Evolutionary conservation across 2,888 invertebrate genomes (phyloP).

Genomic region (Pristionchus japonicus): DNA sequence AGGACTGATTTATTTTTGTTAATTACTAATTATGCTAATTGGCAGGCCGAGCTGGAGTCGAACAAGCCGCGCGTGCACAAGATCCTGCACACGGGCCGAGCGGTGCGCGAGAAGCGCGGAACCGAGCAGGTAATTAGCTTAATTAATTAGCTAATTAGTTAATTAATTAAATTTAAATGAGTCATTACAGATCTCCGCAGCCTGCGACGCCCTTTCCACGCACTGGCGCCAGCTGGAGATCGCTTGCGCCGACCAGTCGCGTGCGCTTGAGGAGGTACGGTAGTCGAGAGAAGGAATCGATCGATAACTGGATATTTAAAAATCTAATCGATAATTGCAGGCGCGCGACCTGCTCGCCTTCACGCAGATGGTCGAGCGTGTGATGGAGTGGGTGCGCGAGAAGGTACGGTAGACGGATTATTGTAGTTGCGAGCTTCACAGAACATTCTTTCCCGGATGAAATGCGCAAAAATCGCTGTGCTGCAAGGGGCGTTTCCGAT

Average conservation of each 20-base stretch:
- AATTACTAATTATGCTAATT: background rate
- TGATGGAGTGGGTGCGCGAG: slow-evolving; percentile 96
- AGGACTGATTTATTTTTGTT: slow-evolving; percentile 6
- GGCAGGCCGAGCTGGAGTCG: slow-evolving; percentile 87
- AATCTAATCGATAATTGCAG: background rate
- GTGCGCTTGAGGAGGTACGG: slow-evolving; percentile 87
- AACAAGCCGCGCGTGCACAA: slow-evolving; percentile 89
- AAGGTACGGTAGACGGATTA: slow-evolving; percentile 78
- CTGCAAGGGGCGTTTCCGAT: too few relatives aligned
- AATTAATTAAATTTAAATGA: too few relatives aligned
- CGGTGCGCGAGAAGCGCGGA: slow-evolving; percentile 95
- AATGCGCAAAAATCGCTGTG: too few relatives aligned
- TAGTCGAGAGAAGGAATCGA: background rate
- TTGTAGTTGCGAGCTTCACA: background rate
- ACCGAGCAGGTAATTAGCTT: slow-evolving; percentile 80
- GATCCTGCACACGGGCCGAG: slow-evolving; percentile 80
- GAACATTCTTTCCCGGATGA: too few relatives aligned
- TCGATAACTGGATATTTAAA: background rate
- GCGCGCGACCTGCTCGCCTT: slow-evolving; percentile 97
- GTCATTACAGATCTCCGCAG: slow-evolving; percentile 51
- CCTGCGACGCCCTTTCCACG: slow-evolving; percentile 79
- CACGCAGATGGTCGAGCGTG: slow-evolving; percentile 94
- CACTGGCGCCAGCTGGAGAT: slow-evolving; percentile 86
- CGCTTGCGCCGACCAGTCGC: slow-evolving; percentile 82
- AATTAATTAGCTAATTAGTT: too few relatives aligned